A percentile compares a stretch with the other conserved stretches of the same genome.
These are phyloP conservation scores for Eutrigla gurnardus DNA, from an alignment of 2,797 vertebrate species.

Conservation along the genomic window DNA sequence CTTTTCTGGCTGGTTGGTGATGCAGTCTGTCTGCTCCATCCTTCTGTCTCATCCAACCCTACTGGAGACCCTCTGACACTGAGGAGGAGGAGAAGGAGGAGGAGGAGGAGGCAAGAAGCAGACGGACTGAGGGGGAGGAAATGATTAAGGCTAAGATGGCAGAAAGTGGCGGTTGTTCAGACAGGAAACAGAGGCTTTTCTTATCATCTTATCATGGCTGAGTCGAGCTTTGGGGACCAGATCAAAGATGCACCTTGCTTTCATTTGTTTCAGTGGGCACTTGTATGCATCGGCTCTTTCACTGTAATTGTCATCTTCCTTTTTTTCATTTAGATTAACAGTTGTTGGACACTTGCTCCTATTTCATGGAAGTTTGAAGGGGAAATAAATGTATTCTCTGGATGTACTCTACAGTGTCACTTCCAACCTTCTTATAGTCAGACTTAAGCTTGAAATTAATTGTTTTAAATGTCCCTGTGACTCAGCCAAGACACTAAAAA, in stretches of 20 bases:
- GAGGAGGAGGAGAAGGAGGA: conserved; percentile 27
- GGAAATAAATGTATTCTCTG: conserved; percentile 3
- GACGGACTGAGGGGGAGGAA: conserved; percentile 57
- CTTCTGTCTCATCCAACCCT: conserved; percentile 44
- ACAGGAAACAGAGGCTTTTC: conserved; percentile 72
- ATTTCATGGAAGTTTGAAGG: neutral
- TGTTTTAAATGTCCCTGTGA: conserved; percentile 7
- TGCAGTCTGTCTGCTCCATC: conserved; percentile 52
- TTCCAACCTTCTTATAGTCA: neutral
- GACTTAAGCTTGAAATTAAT: conserved; percentile 7
- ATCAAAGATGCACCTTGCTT: conserved; percentile 76
- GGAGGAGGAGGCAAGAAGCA: conserved; percentile 33
- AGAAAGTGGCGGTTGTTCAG: conserved; percentile 66
- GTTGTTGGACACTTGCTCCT: neutral
- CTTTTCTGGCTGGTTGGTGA: conserved; percentile 47
- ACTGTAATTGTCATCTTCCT: neutral
- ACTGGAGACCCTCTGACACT: conserved; percentile 55
- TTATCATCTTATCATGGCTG: conserved; percentile 70
- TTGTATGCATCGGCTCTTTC: conserved; percentile 9
- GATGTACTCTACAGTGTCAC: neutral
- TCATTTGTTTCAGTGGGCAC: conserved; percentile 43
- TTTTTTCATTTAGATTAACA: conserved; percentile 3
- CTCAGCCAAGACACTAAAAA: conserved; percentile 17
- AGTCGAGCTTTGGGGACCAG: conserved; percentile 31
- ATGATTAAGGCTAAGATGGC: conserved; percentile 67